These are phyloP conservation scores for Melinaea menophilus DNA, from an alignment of 2,888 invertebrate species.

Conservation along the genomic window DNA sequence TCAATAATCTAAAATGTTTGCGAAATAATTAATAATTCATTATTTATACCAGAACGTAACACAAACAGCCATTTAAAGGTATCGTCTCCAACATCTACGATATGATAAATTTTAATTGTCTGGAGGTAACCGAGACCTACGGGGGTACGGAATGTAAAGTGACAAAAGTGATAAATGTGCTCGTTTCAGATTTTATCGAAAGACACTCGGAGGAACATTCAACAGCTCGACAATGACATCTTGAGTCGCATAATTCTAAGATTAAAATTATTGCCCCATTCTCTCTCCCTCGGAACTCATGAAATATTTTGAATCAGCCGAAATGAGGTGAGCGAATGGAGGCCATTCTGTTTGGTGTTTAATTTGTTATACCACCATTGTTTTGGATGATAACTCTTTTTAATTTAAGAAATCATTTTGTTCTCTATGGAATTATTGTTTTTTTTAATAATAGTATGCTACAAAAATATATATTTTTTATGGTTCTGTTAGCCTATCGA, in stretches of 20 bases:
- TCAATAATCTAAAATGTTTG: not conserved
- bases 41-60: too few species aligned
- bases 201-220: conserved; percentile 27
- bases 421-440: too few species aligned
- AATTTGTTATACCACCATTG: conserved; percentile 16
- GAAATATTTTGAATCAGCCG: conserved; percentile 26
- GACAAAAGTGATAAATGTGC: conserved; percentile 30
- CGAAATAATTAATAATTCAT: too few species aligned
- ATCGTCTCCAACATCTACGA: too few species aligned
- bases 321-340: conserved; percentile 26
- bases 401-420: not conserved
- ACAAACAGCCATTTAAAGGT: too few species aligned
- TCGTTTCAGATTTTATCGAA: conserved; percentile 30
- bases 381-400: conserved; percentile 5
- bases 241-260: conserved; percentile 33
- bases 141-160: conserved; percentile 17
- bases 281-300: conserved; percentile 26
- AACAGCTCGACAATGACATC: conserved; percentile 30
- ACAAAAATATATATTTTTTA: too few species aligned
- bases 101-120: too few species aligned
- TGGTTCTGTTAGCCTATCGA: too few species aligned
- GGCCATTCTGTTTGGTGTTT: conserved; percentile 12
- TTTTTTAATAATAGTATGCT: too few species aligned
- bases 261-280: conserved; percentile 38
- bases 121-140: too few species aligned